Base-by-base conservation (phyloP, 2,113 vertebrate species). In the Dicentrarchus labrax region DNA sequence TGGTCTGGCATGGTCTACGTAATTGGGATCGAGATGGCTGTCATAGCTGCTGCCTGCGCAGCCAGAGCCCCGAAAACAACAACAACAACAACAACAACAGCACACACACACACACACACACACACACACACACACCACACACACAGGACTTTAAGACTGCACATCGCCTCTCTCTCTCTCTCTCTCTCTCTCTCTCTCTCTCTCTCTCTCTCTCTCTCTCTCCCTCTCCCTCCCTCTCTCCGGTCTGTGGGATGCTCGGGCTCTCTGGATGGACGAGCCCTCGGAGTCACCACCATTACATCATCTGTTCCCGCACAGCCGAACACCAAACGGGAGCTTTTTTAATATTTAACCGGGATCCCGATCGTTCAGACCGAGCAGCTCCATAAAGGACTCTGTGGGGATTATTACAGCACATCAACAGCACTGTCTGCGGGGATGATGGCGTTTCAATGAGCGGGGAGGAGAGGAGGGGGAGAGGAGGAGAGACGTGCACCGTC, bases 261-360 rank as follows among this genome's bases (percentile, higher is more conserved):
- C 65, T 64, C 82, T 54, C 76, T 73, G 85, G 76, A 74, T 81
- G 85, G 81, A 89, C 73, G 74, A 85, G 74, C 75, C 60, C 76
- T 73, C 75, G 81, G 85, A 89, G 69, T 78, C 91, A 78, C 87
- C 86, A 85, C 80, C 89, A 95, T 95, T 93, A 95, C 95, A 92
- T 95, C 95, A 95, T 88, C 89, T 62, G 11, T 74, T 80, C 86
- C 87, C 88, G 66, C 82, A 53, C 77, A 83, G 39, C 16, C 71
- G 22, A 50, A 57, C 64, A 17, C 64, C 22, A 70, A 76, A 80
- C 56, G 68, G 59, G 76, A 64, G 56, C 65, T 15, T 71, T 47
- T 47, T 47, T 47, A 73, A 84, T 78, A 48, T 79, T 84, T 67
- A 50, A 65, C 48, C 54, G 72, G 84, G 74, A 88, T 71, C 53